Conservation (phyloP, 2,797 vertebrate genomes). For the Eulemur albifrons region DNA sequence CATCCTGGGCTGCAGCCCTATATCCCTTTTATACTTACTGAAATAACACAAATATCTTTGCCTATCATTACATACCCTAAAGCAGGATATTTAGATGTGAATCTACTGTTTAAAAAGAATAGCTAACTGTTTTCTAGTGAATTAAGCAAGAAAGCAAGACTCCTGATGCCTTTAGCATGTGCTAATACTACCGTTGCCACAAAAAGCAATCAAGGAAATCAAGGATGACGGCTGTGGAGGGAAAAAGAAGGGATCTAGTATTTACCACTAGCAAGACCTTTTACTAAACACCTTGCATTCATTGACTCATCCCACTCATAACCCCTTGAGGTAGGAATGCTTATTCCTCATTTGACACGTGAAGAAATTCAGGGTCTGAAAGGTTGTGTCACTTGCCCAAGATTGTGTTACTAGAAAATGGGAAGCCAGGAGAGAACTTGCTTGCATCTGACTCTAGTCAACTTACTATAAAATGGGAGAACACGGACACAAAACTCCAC, state of each 20-base stretch:
- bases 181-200: background rate
- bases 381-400: background rate
- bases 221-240: background rate
- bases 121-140: background rate
- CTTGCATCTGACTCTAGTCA: background rate
- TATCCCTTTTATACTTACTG: background rate
- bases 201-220: background rate
- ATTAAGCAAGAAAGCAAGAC: background rate
- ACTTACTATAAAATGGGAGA: background rate
- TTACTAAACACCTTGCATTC: background rate
- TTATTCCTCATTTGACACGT: background rate
- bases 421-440: background rate
- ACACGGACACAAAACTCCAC: background rate
- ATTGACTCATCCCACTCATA: background rate
- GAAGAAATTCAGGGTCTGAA: background rate
- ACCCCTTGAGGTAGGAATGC: background rate
- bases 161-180: background rate
- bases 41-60: background rate
- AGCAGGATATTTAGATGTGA: background rate
- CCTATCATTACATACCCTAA: background rate
- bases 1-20: background rate
- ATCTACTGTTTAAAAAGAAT: background rate
- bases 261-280: conserved; percentile 10
- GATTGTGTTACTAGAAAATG: background rate
- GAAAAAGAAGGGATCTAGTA: background rate